Evolutionary conservation across 2,888 invertebrate genomes (phyloP).

Genomic region (Trilocha varians): DNA sequence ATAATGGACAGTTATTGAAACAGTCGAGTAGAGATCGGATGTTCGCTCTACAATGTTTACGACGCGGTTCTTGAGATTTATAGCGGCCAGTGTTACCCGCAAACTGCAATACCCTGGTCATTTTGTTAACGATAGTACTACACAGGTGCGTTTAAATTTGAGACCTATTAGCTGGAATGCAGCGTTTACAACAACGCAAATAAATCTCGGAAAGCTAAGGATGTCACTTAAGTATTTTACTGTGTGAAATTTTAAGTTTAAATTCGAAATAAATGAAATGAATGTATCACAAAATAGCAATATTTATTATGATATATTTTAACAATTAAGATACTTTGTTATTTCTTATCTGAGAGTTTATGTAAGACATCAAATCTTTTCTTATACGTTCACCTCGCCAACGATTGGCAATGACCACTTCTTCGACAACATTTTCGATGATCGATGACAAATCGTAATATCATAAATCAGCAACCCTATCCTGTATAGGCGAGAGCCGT

Average conservation of each 20-base stretch:
- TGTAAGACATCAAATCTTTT: too few relatives aligned
- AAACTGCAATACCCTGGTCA: constrained; percentile 50
- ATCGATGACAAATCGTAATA: too few relatives aligned
- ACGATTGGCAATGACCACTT: too few relatives aligned
- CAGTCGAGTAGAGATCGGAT: constrained; percentile 42
- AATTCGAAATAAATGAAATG: background rate
- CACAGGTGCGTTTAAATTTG: constrained; percentile 19
- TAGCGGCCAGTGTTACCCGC: constrained; percentile 59
- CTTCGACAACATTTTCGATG: too few relatives aligned
- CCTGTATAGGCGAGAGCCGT: constrained; percentile 34
- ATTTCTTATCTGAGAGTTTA: too few relatives aligned
- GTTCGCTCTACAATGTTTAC: constrained; percentile 47
- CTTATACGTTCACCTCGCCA: too few relatives aligned
- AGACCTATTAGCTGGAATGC: constrained; percentile 17
- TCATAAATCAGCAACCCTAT: constrained; percentile 13
- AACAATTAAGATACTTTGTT: too few relatives aligned
- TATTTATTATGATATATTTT: too few relatives aligned
- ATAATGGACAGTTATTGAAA: constrained; percentile 44
- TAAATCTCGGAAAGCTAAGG: too few relatives aligned
- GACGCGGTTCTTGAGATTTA: constrained; percentile 49
- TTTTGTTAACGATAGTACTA: constrained; percentile 30
- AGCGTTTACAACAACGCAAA: constrained; percentile 21
- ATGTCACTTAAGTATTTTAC: too few relatives aligned
- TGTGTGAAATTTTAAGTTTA: too few relatives aligned
- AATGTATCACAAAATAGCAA: too few relatives aligned